These are phyloP conservation scores for Antennarius striatus DNA, from an alignment of 2,113 vertebrate genomes.

Conservation along the genomic window DNA sequence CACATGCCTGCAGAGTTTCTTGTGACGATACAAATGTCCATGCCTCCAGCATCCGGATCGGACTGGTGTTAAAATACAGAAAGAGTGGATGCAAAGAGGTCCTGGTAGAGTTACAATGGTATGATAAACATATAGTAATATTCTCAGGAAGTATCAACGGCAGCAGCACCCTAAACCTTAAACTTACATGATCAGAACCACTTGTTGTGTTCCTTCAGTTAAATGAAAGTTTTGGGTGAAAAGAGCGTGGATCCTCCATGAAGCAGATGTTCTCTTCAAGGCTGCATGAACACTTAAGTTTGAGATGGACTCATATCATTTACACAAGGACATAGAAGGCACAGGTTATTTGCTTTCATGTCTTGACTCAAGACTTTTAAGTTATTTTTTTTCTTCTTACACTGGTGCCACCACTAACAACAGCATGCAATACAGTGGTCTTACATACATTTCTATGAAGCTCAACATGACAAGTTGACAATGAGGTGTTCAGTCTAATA, in stretches of 20 bases:
- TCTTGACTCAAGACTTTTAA: conserved; percentile 34
- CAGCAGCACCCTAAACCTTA: conserved; percentile 31
- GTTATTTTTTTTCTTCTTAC: conserved; percentile 27
- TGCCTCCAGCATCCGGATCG: conserved; percentile 43
- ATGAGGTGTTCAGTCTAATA: conserved; percentile 32
- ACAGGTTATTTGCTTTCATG: conserved; percentile 59
- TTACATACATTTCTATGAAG: conserved; percentile 41
- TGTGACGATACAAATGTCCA: conserved; percentile 32
- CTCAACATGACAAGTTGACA: conserved; percentile 49
- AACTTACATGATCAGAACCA: conserved; percentile 14
- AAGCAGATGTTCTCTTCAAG: conserved; percentile 16
- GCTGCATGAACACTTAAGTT: conserved; percentile 25
- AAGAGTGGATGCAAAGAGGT: conserved; percentile 18
- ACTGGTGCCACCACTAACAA: conserved; percentile 48
- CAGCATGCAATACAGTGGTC: conserved; percentile 64
- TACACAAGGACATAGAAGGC: conserved; percentile 60
- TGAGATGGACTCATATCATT: conserved; percentile 26
- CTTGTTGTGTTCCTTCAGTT: neutral
- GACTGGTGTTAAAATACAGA: conserved; percentile 32
- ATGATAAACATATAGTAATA: conserved; percentile 36
- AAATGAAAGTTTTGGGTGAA: no score
- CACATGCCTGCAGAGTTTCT: conserved; percentile 54
- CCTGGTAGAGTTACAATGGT: conserved; percentile 30
- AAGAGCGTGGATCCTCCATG: conserved; percentile 4
- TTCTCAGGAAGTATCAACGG: conserved; percentile 47